A percentile compares a stretch with the other conserved stretches of the same genome.
phyloP scores from a whole-genome alignment of 2,888 invertebrate genomes.

The Drosophila phalerata region DNA sequence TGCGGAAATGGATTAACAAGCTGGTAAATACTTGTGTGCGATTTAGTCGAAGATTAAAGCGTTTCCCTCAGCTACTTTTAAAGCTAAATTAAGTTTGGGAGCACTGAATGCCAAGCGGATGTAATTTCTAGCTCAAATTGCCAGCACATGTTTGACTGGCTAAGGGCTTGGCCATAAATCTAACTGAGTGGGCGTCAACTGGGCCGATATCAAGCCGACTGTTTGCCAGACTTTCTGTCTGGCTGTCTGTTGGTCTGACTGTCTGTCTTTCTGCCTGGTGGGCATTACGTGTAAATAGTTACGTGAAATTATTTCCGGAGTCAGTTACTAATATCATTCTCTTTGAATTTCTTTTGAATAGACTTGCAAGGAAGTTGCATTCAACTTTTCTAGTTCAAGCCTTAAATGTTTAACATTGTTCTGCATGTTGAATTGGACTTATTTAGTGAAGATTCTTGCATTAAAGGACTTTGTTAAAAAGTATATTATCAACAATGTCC shows the following conservation, averaged over 20 bases:
- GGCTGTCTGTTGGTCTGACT: conserved; percentile 20
- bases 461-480: conserved; percentile 1
- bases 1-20: conserved; percentile 18
- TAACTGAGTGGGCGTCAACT: conserved; percentile 53
- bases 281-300: conserved; percentile 74
- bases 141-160: conserved; percentile 56
- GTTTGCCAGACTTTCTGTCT: conserved; percentile 29
- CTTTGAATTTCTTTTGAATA: conserved; percentile 53
- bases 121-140: conserved; percentile 70
- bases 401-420: conserved; percentile 33
- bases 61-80: conserved; percentile 8
- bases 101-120: conserved; percentile 43
- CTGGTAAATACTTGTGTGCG: neutral
- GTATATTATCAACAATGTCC: neutral
- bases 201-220: conserved; percentile 29
- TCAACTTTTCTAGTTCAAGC: conserved; percentile 39
- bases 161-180: conserved; percentile 63
- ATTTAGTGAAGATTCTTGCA: conserved; percentile 1
- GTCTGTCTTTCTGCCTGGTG: conserved; percentile 28
- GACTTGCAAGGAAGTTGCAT: conserved; percentile 66
- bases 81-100: conserved; percentile 30
- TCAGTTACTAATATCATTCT: conserved; percentile 69
- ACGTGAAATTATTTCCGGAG: conserved; percentile 77
- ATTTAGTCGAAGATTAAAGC: conserved; percentile 19
- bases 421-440: conserved; percentile 3